These are phyloP conservation scores for Uria lomvia DNA, from an alignment of 2,113 vertebrate species.

Conservation along the genomic window DNA sequence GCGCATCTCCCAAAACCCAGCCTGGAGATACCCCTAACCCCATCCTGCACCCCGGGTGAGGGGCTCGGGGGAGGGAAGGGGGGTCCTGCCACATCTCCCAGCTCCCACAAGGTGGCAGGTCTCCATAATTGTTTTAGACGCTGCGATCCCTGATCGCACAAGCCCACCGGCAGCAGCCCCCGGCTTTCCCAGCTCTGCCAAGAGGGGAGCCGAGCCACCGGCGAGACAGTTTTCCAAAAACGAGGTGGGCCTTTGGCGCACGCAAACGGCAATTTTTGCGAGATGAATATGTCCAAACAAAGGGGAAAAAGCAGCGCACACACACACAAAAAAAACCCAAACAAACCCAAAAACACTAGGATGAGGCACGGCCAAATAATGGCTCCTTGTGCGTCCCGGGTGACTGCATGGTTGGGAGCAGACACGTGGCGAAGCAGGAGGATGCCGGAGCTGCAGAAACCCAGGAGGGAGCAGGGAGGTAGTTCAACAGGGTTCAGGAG, in stretches of 20 bases:
- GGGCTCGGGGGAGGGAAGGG: background rate
- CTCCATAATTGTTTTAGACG: background rate
- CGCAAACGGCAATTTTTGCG: rapidly evolving
- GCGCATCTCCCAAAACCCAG: background rate
- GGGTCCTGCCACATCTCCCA: background rate
- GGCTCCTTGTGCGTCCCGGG: background rate
- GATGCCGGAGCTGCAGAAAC: background rate
- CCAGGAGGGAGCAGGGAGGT: background rate
- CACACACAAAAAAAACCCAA: background rate
- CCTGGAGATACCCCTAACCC: background rate
- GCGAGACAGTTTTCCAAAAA: rapidly evolving
- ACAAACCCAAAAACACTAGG: background rate
- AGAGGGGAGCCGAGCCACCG: background rate
- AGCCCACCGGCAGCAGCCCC: background rate
- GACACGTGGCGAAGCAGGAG: background rate
- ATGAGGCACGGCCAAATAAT: background rate
- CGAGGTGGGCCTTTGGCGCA: rapidly evolving
- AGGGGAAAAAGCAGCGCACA: no score
- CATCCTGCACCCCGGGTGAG: background rate
- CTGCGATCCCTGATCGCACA: background rate
- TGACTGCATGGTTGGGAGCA: background rate
- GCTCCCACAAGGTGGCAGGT: conserved; percentile 47
- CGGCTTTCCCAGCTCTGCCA: background rate
- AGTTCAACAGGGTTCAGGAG: conserved; percentile 43
- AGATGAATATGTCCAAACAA: rapidly evolving